Evolutionary conservation across 2,888 invertebrate species (phyloP).

Genomic region (Mycogona germanica): DNA sequence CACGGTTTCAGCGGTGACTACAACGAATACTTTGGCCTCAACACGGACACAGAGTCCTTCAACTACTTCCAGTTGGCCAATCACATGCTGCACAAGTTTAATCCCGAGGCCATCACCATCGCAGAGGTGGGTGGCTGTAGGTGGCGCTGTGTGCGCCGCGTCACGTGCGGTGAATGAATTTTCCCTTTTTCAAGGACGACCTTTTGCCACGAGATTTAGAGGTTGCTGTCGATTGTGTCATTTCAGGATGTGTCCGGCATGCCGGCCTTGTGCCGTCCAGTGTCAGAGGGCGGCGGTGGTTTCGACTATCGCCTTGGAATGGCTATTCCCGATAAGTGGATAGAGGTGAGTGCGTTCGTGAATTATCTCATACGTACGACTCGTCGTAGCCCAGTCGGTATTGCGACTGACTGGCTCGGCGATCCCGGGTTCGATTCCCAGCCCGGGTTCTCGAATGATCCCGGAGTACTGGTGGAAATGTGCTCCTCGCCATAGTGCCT

Average conservation of each 20-base stretch:
- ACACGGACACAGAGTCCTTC: slow-evolving; percentile 91
- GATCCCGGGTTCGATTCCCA: too few relatives aligned
- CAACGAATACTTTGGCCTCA: slow-evolving; percentile 92
- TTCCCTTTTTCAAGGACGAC: not conserved
- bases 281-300: slow-evolving; percentile 83
- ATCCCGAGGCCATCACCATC: slow-evolving; percentile 65
- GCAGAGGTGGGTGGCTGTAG: slow-evolving; percentile 70
- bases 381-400: too few relatives aligned
- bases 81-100: slow-evolving; percentile 65
- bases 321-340: slow-evolving; percentile 99
- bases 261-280: slow-evolving; percentile 91
- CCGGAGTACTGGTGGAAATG: too few relatives aligned
- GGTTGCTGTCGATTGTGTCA: not conserved
- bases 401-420: too few relatives aligned
- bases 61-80: slow-evolving; percentile 93
- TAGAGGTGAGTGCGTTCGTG: slow-evolving; percentile 48
- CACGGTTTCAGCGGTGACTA: slow-evolving; percentile 87
- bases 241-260: slow-evolving; percentile 90
- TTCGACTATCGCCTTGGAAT: slow-evolving; percentile 98
- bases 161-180: not conserved
- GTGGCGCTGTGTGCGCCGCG: not conserved
- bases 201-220: not conserved
- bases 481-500: too few relatives aligned
- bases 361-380: not conserved
- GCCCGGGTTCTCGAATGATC: not conserved